Evolutionary conservation across 2,797 vertebrate genomes (phyloP).

Genomic region (Garrulus glandarius): DNA sequence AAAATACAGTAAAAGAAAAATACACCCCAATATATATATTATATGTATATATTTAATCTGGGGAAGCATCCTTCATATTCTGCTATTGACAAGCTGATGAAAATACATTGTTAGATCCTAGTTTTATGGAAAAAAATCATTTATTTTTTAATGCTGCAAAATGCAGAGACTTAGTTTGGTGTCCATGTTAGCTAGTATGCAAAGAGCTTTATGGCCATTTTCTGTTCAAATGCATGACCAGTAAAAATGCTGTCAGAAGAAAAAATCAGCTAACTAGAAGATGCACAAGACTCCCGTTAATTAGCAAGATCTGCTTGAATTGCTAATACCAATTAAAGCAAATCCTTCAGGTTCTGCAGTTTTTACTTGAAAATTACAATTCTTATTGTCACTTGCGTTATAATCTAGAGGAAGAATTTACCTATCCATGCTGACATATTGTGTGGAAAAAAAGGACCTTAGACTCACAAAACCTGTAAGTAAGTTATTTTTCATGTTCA

Average conservation of each 20-base stretch:
- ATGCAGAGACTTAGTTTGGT: background rate
- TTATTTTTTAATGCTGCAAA: conserved; percentile 34
- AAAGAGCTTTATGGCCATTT: conserved; percentile 4
- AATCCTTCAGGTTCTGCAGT: background rate
- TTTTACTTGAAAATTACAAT: background rate
- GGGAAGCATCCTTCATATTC: conserved; percentile 27
- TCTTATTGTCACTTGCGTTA: background rate
- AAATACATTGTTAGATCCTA: conserved; percentile 44
- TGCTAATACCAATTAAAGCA: background rate
- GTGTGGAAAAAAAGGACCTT: background rate
- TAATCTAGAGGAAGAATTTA: background rate
- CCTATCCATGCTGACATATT: background rate
- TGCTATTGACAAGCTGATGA: conserved; percentile 45
- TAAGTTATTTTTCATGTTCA: background rate
- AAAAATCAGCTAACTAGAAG: background rate
- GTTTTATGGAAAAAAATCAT: conserved; percentile 43
- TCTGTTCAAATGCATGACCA: background rate
- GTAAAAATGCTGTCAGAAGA: conserved; percentile 36
- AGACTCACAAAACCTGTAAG: background rate
- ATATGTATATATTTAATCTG: background rate
- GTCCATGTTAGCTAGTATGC: background rate
- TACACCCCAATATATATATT: background rate
- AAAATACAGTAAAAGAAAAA: conserved; percentile 9
- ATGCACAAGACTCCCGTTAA: conserved; percentile 11
- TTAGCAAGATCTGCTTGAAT: conserved; percentile 24